Conservation (phyloP, 1,140 invertebrate species). For the Drosophila busckii region DNA sequence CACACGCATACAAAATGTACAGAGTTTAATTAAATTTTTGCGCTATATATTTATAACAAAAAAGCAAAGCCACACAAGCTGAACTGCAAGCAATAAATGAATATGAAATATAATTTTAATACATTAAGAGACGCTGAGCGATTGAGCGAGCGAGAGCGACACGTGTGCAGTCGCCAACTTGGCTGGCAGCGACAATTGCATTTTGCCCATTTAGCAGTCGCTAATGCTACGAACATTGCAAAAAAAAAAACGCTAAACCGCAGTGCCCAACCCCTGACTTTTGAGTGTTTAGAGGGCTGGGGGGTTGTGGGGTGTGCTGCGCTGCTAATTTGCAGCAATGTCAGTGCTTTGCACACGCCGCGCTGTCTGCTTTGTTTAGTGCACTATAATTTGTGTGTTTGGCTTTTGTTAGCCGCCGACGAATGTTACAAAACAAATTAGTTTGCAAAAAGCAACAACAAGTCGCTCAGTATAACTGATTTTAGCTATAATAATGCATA, state of each 20-base stretch:
- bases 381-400: conserved; percentile 66
- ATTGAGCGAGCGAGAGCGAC: conserved; percentile 5
- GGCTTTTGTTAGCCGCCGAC: conserved; percentile 33
- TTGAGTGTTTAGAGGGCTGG: too few species aligned
- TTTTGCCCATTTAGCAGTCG: conserved; percentile 18
- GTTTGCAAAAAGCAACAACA: conserved; percentile 51
- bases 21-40: conserved; percentile 71
- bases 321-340: conserved; percentile 18
- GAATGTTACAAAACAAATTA: conserved; percentile 72
- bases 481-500: conserved; percentile 53
- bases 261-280: conserved; percentile 22
- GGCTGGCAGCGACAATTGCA: conserved; percentile 60
- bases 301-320: too few species aligned
- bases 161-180: conserved; percentile 67
- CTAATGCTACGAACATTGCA: conserved; percentile 45
- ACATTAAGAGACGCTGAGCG: too few species aligned
- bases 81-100: too few species aligned
- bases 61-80: too few species aligned
- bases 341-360: conserved; percentile 59
- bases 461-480: conserved; percentile 37
- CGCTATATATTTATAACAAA: conserved; percentile 52
- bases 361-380: conserved; percentile 56
- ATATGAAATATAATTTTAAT: too few species aligned
- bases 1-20: conserved; percentile 32
- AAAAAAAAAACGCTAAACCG: conserved; percentile 70